Percentiles rank a stretch among this genome's conserved stretches.
These are phyloP conservation scores for Hydrocynus forskahlii DNA, from an alignment of 2,797 vertebrate genomes.

Conservation along the genomic window DNA sequence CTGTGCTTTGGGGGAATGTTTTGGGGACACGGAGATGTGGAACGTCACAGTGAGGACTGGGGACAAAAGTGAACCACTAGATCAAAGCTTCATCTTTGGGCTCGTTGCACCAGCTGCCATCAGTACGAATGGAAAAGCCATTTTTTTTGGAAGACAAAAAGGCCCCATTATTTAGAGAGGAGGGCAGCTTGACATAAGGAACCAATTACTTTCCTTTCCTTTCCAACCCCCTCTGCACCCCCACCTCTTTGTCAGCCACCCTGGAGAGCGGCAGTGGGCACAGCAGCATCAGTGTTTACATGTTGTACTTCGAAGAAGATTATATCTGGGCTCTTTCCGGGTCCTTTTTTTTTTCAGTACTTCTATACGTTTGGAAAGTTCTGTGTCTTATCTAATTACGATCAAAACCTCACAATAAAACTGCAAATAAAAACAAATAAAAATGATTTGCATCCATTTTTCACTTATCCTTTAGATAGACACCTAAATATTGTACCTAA, in stretches of 20 bases:
- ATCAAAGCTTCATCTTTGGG: conserved; percentile 43
- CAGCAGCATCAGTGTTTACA: conserved; percentile 5
- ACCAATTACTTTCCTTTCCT: conserved; percentile 72
- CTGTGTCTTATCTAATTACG: not conserved
- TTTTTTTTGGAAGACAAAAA: conserved; percentile 74
- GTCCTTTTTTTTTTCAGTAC: too few species aligned
- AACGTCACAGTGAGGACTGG: not conserved
- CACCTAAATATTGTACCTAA: too few species aligned
- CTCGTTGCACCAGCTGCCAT: conserved; percentile 27
- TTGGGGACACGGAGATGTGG: not conserved
- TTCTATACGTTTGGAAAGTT: too few species aligned
- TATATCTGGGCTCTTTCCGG: not conserved
- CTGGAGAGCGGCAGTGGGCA: conserved; percentile 43
- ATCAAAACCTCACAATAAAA: not conserved
- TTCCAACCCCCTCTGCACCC: conserved; percentile 36
- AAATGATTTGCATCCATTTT: too few species aligned
- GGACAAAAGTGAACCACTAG: conserved; percentile 25
- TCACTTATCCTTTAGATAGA: too few species aligned
- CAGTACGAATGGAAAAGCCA: conserved; percentile 72
- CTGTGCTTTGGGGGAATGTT: conserved; percentile 5
- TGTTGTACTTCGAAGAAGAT: not conserved
- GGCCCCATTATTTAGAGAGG: conserved; percentile 73
- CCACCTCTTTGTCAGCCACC: conserved; percentile 43
- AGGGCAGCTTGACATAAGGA: conserved; percentile 80
- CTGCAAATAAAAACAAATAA: too few species aligned